Evolutionary conservation across 1,140 invertebrate genomes (phyloP).

Genomic region (Drosophila biarmipes): DNA sequence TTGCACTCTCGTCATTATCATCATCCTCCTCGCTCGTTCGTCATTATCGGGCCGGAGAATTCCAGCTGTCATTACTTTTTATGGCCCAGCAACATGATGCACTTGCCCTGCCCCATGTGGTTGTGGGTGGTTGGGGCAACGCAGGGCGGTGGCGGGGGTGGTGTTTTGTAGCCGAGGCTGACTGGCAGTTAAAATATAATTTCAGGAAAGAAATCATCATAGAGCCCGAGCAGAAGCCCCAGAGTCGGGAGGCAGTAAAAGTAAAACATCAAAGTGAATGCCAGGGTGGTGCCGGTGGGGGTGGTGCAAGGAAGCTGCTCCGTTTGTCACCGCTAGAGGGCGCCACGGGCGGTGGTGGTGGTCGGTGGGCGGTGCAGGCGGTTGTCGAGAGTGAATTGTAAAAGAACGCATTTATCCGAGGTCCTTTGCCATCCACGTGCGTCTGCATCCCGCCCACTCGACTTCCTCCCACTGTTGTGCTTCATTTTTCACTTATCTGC

Average conservation of each 20-base stretch:
- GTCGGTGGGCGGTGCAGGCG: not conserved
- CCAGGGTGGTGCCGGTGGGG: conserved; percentile 10
- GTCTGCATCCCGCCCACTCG: not conserved
- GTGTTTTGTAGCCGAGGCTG: conserved; percentile 22
- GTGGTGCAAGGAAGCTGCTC: conserved; percentile 23
- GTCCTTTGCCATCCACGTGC: conserved; percentile 22
- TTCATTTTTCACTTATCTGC: conserved; percentile 47
- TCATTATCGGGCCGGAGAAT: conserved; percentile 67
- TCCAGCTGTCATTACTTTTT: conserved; percentile 79
- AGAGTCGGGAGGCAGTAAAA: conserved; percentile 46
- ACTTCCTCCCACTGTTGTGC: not conserved
- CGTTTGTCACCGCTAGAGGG: conserved; percentile 32
- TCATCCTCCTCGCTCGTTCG: conserved; percentile 26
- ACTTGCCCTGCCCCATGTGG: conserved; percentile 62
- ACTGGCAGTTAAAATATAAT: conserved; percentile 74
- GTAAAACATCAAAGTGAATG: conserved; percentile 77
- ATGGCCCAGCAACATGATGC: conserved; percentile 73
- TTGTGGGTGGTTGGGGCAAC: conserved; percentile 10
- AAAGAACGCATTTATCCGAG: conserved; percentile 43
- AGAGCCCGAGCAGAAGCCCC: conserved; percentile 26
- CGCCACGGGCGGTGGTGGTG: conserved; percentile 21
- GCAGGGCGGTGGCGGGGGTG: conserved; percentile 7
- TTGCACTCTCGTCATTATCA: conserved; percentile 10
- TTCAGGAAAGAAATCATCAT: conserved; percentile 65
- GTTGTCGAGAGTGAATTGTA: conserved; percentile 9